Percentiles rank a stretch among this genome's conserved stretches.
Evolutionary conservation across 2,888 invertebrate species (phyloP).

Genomic region (Hydropsyche betteni): DNA sequence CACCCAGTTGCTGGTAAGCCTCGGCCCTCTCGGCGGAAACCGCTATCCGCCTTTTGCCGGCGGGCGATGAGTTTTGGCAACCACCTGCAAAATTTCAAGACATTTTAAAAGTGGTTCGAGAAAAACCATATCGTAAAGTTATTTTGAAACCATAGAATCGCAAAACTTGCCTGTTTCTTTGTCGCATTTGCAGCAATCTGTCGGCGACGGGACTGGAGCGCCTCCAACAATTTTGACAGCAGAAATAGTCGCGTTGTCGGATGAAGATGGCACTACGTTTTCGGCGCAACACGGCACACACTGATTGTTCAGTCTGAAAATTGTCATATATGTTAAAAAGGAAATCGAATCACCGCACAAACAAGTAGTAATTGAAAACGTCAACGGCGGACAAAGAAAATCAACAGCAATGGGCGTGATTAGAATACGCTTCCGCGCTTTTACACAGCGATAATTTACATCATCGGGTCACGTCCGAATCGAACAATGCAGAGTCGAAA

Average conservation of each 20-base stretch:
- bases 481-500: not conserved
- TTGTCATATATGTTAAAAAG: not conserved
- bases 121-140: not conserved
- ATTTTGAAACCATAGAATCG: constrained; percentile 34
- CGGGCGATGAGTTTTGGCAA: constrained; percentile 77
- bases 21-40: constrained; percentile 63
- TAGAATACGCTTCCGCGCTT: constrained; percentile 23
- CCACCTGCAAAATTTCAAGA: constrained; percentile 65
- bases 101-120: not conserved
- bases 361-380: not conserved
- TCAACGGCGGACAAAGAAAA: constrained; percentile 20
- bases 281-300: constrained; percentile 79
- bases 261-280: constrained; percentile 55
- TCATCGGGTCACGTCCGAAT: not conserved
- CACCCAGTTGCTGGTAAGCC: constrained; percentile 54
- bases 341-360: not conserved
- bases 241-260: constrained; percentile 51
- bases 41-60: constrained; percentile 77
- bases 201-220: constrained; percentile 55
- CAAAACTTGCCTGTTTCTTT: constrained; percentile 68
- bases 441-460: constrained; percentile 24
- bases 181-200: constrained; percentile 77
- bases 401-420: constrained; percentile 40
- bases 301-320: constrained; percentile 72
- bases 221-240: constrained; percentile 54